A percentile compares a stretch with the other conserved stretches of the same genome.
These are phyloP conservation scores for Hypomecis punctinalis DNA, from an alignment of 2,888 invertebrate genomes.

Conservation along the genomic window DNA sequence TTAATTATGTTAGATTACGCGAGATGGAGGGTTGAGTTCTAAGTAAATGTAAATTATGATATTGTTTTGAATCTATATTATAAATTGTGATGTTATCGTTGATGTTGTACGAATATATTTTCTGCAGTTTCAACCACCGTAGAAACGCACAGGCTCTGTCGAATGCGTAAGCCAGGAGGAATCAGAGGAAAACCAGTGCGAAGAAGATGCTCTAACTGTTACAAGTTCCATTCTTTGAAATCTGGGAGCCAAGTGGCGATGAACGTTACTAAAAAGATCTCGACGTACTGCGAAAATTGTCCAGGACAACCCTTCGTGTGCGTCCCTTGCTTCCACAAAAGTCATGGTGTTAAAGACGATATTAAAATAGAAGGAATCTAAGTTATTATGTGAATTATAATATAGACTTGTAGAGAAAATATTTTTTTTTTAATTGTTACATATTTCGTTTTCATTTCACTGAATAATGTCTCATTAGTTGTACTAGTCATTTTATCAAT, in stretches of 20 bases:
- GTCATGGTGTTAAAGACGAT: background rate
- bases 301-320: constrained; percentile 1
- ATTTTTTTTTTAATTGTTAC: no score
- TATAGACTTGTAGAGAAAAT: background rate
- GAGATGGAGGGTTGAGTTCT: no score
- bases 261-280: constrained; percentile 33
- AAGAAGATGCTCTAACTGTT: constrained; percentile 47
- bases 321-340: constrained; percentile 2
- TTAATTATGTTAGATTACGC: no score
- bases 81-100: background rate
- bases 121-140: background rate
- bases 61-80: background rate
- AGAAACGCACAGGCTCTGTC: constrained; percentile 10
- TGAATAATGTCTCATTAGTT: no score
- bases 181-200: constrained; percentile 25
- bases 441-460: no score
- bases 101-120: background rate
- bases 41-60: no score
- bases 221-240: constrained; percentile 43
- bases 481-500: no score
- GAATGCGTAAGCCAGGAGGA: constrained; percentile 2
- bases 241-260: constrained; percentile 45
- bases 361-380: background rate
- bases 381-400: background rate
- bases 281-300: constrained; percentile 1